Percentiles rank a stretch among this genome's conserved stretches.
phyloP scores from a whole-genome alignment of 2,888 invertebrate genomes.

The Leptogaster cylindrica region DNA sequence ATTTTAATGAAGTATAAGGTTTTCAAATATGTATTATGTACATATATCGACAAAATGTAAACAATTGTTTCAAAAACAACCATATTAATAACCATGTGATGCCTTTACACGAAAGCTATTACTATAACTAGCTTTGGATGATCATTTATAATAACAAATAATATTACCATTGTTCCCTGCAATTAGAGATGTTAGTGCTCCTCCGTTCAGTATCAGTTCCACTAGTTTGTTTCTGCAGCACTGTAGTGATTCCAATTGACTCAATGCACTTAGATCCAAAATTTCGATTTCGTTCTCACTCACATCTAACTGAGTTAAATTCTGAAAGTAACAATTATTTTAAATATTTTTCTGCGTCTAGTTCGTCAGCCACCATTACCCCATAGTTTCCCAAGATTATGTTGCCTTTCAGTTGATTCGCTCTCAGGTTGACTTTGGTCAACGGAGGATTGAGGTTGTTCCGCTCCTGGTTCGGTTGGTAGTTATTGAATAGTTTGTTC shows the following conservation, averaged over 20 bases:
- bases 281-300: conserved; percentile 85
- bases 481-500: conserved; percentile 40
- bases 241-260: conserved; percentile 76
- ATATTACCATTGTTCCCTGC: conserved; percentile 82
- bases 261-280: conserved; percentile 79
- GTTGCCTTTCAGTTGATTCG: conserved; percentile 80
- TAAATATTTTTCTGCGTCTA: conserved; percentile 10
- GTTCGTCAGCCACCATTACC: conserved; percentile 64
- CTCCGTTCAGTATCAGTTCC: conserved; percentile 80
- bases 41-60: too few species aligned
- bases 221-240: conserved; percentile 79
- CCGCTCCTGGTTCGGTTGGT: conserved; percentile 17
- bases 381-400: conserved; percentile 86
- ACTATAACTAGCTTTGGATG: not conserved
- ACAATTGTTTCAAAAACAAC: too few species aligned
- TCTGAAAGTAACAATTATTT: conserved; percentile 64
- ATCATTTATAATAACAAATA: not conserved
- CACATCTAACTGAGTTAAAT: conserved; percentile 80
- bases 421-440: conserved; percentile 76
- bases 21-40: too few species aligned
- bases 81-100: too few species aligned
- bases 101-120: too few species aligned
- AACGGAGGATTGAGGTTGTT: conserved; percentile 62
- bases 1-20: too few species aligned
- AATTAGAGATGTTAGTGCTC: conserved; percentile 73